Evolutionary conservation across 2,888 invertebrate genomes (phyloP).

Genomic region (Teleogryllus oceanicus): DNA sequence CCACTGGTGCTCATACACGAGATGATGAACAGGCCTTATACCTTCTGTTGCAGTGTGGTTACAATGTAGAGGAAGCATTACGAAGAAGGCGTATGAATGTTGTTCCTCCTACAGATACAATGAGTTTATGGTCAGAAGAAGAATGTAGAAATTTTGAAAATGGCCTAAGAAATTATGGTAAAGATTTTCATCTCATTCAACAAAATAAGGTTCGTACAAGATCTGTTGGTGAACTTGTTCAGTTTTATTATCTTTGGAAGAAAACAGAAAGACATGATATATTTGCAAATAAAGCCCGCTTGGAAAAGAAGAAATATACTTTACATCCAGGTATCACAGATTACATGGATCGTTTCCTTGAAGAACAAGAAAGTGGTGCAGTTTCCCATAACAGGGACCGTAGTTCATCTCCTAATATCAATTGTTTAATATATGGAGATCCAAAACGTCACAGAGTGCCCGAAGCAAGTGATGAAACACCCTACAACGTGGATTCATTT

Average conservation of each 20-base stretch:
- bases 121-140: slow-evolving; percentile 93
- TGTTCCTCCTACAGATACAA: slow-evolving; percentile 64
- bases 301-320: slow-evolving; percentile 90
- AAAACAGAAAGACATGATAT: slow-evolving; percentile 95
- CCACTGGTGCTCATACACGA: slow-evolving; percentile 70
- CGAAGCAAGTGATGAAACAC: slow-evolving; percentile 26
- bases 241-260: slow-evolving; percentile 89
- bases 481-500: slow-evolving; percentile 32
- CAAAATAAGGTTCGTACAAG: slow-evolving; percentile 89
- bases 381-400: slow-evolving; percentile 55
- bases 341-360: slow-evolving; percentile 89
- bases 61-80: slow-evolving; percentile 90
- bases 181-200: slow-evolving; percentile 93
- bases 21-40: slow-evolving; percentile 90
- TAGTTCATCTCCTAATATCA: slow-evolving; percentile 69
- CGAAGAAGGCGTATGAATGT: slow-evolving; percentile 72
- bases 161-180: slow-evolving; percentile 88
- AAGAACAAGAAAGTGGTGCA: slow-evolving; percentile 68
- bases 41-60: slow-evolving; percentile 87
- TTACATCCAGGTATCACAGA: slow-evolving; percentile 90
- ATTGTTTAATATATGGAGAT: slow-evolving; percentile 50
- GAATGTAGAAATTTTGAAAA: slow-evolving; percentile 96
- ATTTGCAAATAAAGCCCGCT: slow-evolving; percentile 76
- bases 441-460: slow-evolving; percentile 45
- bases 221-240: slow-evolving; percentile 93